phyloP scores from a whole-genome alignment of 2,797 vertebrate genomes.

The Sciurus carolinensis region DNA sequence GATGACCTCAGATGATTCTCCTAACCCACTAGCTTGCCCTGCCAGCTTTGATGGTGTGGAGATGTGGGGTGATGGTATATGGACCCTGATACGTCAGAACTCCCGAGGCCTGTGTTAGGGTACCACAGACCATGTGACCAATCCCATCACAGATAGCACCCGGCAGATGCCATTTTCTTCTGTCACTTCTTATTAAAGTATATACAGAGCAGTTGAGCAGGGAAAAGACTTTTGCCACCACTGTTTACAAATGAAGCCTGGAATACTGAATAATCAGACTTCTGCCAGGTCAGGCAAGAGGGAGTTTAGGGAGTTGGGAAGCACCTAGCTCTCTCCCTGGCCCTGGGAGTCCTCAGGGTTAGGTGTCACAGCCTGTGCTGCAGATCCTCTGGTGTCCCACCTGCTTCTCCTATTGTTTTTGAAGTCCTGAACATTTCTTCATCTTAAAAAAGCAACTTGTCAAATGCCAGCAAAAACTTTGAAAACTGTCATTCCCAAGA shows the following conservation, averaged over 20 bases:
- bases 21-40: neutral
- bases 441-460: neutral
- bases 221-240: neutral
- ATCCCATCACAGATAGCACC: neutral
- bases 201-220: neutral
- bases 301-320: neutral
- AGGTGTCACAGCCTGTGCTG: neutral
- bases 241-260: neutral
- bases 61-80: neutral
- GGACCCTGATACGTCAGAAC: neutral
- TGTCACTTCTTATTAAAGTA: neutral
- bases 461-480: neutral
- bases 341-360: neutral
- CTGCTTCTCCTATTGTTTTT: neutral
- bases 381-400: neutral
- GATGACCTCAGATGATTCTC: neutral
- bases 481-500: neutral
- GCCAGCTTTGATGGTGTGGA: neutral
- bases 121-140: neutral
- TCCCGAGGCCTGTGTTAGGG: neutral
- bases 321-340: neutral
- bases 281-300: neutral
- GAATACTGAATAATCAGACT: neutral
- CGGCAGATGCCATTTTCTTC: neutral
- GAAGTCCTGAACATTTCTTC: conserved; percentile 20